Evolutionary conservation across 2,113 vertebrate genomes (phyloP).

Genomic region (Sebastes fasciatus): DNA sequence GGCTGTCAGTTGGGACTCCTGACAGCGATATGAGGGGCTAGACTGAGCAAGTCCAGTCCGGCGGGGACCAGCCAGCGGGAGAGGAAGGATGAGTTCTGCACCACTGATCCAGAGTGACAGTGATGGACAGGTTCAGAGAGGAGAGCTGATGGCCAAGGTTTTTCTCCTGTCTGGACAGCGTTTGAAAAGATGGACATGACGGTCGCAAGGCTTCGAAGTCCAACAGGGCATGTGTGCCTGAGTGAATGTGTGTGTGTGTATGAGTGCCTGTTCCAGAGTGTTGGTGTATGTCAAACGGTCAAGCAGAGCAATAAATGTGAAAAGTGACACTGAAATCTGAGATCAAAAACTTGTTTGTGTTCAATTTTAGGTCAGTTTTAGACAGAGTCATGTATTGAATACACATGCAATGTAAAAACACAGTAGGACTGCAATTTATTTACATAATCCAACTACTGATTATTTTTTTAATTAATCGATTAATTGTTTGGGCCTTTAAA

Average conservation of each 20-base stretch:
- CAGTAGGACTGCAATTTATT: neutral
- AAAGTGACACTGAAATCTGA: slow-evolving; percentile 66
- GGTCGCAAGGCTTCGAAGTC: slow-evolving; percentile 76
- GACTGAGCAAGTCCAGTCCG: slow-evolving; percentile 74
- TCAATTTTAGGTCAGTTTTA: slow-evolving; percentile 27
- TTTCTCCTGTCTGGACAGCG: slow-evolving; percentile 80
- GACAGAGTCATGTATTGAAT: slow-evolving; percentile 1
- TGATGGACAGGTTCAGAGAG: slow-evolving; percentile 85
- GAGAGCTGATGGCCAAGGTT: slow-evolving; percentile 81
- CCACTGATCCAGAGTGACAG: slow-evolving; percentile 83
- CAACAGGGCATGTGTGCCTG: slow-evolving; percentile 58
- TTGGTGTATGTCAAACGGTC: slow-evolving; percentile 69
- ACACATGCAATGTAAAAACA: neutral
- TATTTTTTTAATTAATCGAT: neutral
- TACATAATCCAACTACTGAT: neutral
- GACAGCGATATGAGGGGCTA: slow-evolving; percentile 79
- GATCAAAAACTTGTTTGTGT: slow-evolving; percentile 58
- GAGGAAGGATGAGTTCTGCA: slow-evolving; percentile 83
- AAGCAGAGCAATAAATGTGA: slow-evolving; percentile 71
- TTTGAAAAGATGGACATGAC: slow-evolving; percentile 83
- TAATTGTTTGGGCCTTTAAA: neutral
- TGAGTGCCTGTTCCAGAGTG: slow-evolving; percentile 42
- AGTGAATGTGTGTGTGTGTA: slow-evolving; percentile 28
- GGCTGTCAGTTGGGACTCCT: slow-evolving; percentile 76
- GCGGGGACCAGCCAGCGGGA: slow-evolving; percentile 79